Base-by-base conservation (phyloP, 2,113 vertebrate species). In the Galeopterus variegatus region DNA sequence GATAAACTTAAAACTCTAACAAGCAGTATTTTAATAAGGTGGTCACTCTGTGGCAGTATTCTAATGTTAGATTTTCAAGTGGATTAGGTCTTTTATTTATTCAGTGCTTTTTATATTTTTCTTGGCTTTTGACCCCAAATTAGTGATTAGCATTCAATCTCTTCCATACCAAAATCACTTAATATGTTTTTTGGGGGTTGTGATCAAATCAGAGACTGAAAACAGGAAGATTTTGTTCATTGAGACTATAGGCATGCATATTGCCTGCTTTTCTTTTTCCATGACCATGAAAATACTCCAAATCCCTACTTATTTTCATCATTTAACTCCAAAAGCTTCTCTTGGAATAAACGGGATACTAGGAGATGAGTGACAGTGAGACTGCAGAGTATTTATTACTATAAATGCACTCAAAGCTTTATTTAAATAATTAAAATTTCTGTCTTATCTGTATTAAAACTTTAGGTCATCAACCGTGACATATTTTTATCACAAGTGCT, bases 351-450 rank as follows among this genome's bases (percentile, higher is more conserved):
- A 64, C 5, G 26, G 5, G 12, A 13, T 75, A 11, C 15, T 8
- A 62, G 15, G 48, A 76, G 67, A 36, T 84, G 17, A 72, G 28
- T 65, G 33, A 93, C 36, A 60, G 64, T 73, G 19, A 85, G 21
- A 58, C 2, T 58, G 1, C 17, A 69, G 33, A 84, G 26, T 33
- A 72, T 70, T 93, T 86, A 67, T 83, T 88, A 45, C 6, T 36
- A 72, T 9, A 67, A 92, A 33, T 17, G 76, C 8, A 48, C 12
- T 8, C 17, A 91, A 86, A 56, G 4, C 36, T 90, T 80, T 79
- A 56, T 75, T 86, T 12, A 19, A 93, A 58, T 88, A 96, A 91
- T 72, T 48, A 56, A 92, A 72, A 65, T 87, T 82, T 81, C 23
- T 85, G 12, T 86, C 95, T 93, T 69, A 91, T 69, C 9, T 58